Evolutionary conservation across 53 echinoderm and acorn worm species (phyloP), one percentile per base, ranked within the genome.

Genomic region (Astropecten irregularis): DNA sequence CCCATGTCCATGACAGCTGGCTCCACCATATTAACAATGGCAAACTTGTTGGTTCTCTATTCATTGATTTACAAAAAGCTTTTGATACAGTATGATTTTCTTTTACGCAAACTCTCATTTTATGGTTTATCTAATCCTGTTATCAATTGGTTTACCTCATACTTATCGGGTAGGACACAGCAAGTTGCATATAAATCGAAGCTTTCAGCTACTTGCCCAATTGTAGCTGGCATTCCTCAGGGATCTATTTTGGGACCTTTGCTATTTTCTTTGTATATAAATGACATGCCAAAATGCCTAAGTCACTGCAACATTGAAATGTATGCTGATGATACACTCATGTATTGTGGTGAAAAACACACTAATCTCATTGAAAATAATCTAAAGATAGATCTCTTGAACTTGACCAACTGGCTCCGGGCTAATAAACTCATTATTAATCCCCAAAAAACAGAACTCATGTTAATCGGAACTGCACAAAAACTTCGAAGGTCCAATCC

Each of bases 11-110:
- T 19, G 66, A 38, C 20, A 66, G 23, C 20, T 66, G 66, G 66
- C 66, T 66, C 40, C 66, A 40, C 4, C 66, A 66, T 19, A 66
- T 21, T 66, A 40, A 66, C 66, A 39, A 40, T 66, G 66, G 66
- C 10, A 66, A 66, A 0, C 40, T 40, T n/a, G n/a, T 39, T 22
- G 66, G 66, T 1, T 66, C 66, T 38, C 10, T 40, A 66, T 66
- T 66, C n/a, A 40, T 66, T 66, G 42, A 40, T 39, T 66, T 66
- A 38, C 66, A 38, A 25, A 66, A 66, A 66, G 66, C 66, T 9
- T 66, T 66, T 66, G 66, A 66, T 16, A 51, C 66, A 39, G 66
- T 66, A 66, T n/a, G 9, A 20, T 21, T 38, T 66, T 37, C 38
- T 66, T 36, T 66, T 66, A 66, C 66, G 0, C 0, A 39, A 66